Conservation (phyloP, 1,140 invertebrate genomes). For the Scaptomyza pallida region DNA sequence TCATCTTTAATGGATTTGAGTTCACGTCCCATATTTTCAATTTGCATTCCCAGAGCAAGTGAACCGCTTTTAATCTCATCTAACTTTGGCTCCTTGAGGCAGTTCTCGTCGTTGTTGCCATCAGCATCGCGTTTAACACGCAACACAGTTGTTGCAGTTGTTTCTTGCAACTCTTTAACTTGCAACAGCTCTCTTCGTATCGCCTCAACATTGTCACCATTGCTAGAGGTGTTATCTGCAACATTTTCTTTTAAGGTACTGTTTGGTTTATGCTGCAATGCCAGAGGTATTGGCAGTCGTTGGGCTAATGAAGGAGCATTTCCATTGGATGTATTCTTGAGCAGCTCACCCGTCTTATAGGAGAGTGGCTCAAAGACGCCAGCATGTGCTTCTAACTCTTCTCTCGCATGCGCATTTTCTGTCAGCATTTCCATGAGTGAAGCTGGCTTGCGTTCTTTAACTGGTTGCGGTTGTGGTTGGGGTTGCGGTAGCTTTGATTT, state of each 20-base stretch:
- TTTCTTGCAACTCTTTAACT: conserved; percentile 28
- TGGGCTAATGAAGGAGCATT: conserved; percentile 34
- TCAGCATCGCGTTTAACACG: conserved; percentile 52
- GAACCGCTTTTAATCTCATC: conserved; percentile 38
- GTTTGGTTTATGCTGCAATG: conserved; percentile 31
- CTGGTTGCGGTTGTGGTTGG: conserved; percentile 6
- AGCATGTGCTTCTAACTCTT: conserved; percentile 63
- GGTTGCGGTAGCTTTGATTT: conserved; percentile 1
- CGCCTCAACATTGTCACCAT: conserved; percentile 71
- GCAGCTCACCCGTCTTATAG: conserved; percentile 71
- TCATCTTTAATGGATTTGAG: conserved; percentile 71
- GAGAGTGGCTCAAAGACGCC: conserved; percentile 76
- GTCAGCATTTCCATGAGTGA: conserved; percentile 68
- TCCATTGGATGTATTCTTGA: conserved; percentile 46
- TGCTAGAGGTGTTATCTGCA: conserved; percentile 32
- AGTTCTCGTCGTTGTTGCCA: conserved; percentile 51
- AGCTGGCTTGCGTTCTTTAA: conserved; percentile 44
- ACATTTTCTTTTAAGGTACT: conserved; percentile 13
- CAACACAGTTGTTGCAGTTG: conserved; percentile 14
- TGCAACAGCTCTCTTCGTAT: conserved; percentile 74
- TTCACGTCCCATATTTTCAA: conserved; percentile 73
- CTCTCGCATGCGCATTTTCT: conserved; percentile 59
- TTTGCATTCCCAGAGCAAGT: conserved; percentile 42
- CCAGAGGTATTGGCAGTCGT: conserved; percentile 68
- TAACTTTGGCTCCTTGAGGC: conserved; percentile 59